phyloP scores from a whole-genome alignment of 2,113 vertebrate species.

The Daphoenositta chrysoptera region DNA sequence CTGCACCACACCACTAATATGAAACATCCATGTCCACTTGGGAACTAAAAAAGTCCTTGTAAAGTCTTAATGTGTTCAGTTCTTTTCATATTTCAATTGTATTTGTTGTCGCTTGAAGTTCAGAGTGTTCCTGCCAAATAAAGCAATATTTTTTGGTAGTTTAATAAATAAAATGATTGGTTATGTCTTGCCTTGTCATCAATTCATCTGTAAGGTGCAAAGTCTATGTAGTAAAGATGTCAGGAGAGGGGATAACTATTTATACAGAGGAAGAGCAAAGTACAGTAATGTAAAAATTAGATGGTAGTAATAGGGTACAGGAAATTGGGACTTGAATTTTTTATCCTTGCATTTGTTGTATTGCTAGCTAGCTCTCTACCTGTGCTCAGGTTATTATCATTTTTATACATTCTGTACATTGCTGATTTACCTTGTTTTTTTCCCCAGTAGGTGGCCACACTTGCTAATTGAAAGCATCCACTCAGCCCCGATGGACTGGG shows the following conservation, averaged over 20 bases:
- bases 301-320: not conserved
- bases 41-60: not conserved
- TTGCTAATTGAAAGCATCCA: not conserved
- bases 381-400: not conserved
- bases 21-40: not conserved
- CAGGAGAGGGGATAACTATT: not conserved
- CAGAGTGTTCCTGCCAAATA: not conserved
- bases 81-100: not conserved
- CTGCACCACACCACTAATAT: rapidly evolving
- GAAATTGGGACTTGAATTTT: not conserved
- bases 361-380: not conserved
- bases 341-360: not conserved
- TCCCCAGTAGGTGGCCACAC: conserved; percentile 30
- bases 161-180: not conserved
- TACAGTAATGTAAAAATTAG: not conserved
- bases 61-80: not conserved
- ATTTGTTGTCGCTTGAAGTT: not conserved
- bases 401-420: not conserved
- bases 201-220: not conserved
- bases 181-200: not conserved
- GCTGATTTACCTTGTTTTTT: not conserved
- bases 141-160: not conserved
- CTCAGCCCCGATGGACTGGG: not conserved
- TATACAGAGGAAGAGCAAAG: not conserved
- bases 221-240: not conserved